Evolutionary conservation across 2,888 invertebrate species (phyloP).

Genomic region (Chromoteleia sp.): DNA sequence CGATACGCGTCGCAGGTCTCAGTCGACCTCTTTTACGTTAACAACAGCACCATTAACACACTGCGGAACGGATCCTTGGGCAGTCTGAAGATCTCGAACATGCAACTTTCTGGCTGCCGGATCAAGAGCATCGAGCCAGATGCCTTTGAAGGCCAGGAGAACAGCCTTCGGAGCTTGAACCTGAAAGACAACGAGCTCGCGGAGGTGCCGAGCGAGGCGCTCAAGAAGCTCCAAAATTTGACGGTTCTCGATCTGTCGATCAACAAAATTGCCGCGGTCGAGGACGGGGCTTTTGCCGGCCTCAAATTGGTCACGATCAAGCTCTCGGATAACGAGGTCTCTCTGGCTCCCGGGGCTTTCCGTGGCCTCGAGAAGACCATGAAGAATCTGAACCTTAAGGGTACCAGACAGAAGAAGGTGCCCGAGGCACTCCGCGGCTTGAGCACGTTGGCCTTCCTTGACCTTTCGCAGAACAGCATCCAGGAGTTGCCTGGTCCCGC

Average conservation of each 20-base stretch:
- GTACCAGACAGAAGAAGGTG: slow-evolving; percentile 91
- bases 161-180: slow-evolving; percentile 92
- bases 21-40: slow-evolving; percentile 94
- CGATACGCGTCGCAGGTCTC: slow-evolving; percentile 87
- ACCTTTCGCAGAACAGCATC: slow-evolving; percentile 95
- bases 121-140: slow-evolving; percentile 89
- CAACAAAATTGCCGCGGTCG: slow-evolving; percentile 90
- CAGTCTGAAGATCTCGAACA: slow-evolving; percentile 91
- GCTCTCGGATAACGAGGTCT: slow-evolving; percentile 94
- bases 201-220: slow-evolving; percentile 91
- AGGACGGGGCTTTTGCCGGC: slow-evolving; percentile 91
- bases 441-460: slow-evolving; percentile 93
- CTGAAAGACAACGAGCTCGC: slow-evolving; percentile 93
- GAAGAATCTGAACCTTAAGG: slow-evolving; percentile 95
- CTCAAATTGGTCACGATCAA: slow-evolving; percentile 93
- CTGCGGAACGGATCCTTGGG: slow-evolving; percentile 89
- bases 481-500: slow-evolving; percentile 91
- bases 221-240: slow-evolving; percentile 89
- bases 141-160: slow-evolving; percentile 94
- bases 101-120: slow-evolving; percentile 93
- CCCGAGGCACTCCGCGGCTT: slow-evolving; percentile 92
- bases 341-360: slow-evolving; percentile 89
- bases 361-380: slow-evolving; percentile 92
- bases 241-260: slow-evolving; percentile 93
- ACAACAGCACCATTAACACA: slow-evolving; percentile 92